Evolutionary conservation across 2,888 invertebrate genomes (phyloP).

Genomic region (Drosophila maculinotata): DNA sequence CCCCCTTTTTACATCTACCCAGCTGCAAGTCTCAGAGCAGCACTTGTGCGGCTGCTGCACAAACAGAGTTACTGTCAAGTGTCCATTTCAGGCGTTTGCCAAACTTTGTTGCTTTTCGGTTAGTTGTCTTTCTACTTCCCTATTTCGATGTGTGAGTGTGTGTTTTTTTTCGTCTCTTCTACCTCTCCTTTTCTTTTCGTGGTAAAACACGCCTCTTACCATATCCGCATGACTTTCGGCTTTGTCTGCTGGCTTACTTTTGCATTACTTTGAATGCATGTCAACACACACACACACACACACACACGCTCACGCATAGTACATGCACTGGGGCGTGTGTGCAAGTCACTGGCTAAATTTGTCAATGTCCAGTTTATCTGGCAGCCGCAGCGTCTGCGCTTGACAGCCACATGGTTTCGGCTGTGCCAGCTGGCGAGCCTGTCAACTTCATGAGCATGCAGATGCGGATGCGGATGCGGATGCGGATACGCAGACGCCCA

Average conservation of each 20-base stretch:
- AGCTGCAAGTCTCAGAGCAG: constrained; percentile 41
- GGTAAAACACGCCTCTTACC: constrained; percentile 34
- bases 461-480: constrained; percentile 15
- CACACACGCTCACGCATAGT: background rate
- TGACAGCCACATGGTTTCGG: constrained; percentile 77
- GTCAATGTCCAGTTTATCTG: constrained; percentile 76
- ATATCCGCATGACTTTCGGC: constrained; percentile 67
- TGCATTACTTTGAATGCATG: constrained; percentile 53
- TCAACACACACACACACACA: constrained; percentile 22
- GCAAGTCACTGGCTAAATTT: constrained; percentile 67
- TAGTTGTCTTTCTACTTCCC: constrained; percentile 43
- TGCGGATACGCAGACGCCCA: constrained; percentile 33
- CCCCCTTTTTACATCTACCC: background rate
- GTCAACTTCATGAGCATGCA: constrained; percentile 57
- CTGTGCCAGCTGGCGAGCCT: constrained; percentile 40
- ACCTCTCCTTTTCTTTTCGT: constrained; percentile 4
- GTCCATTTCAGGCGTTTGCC: constrained; percentile 71
- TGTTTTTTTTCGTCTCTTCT: constrained; percentile 19
- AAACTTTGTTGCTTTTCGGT: constrained; percentile 69
- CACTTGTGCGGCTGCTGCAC: constrained; percentile 67
- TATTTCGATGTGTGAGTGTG: constrained; percentile 9
- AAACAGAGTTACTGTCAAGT: constrained; percentile 77
- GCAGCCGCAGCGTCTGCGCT: constrained; percentile 55
- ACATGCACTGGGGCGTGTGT: constrained; percentile 31
- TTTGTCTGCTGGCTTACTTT: constrained; percentile 53